Evolutionary conservation across 2,888 invertebrate species (phyloP), one percentile per base, ranked within the genome.

Genomic region (Xanthia togata): DNA sequence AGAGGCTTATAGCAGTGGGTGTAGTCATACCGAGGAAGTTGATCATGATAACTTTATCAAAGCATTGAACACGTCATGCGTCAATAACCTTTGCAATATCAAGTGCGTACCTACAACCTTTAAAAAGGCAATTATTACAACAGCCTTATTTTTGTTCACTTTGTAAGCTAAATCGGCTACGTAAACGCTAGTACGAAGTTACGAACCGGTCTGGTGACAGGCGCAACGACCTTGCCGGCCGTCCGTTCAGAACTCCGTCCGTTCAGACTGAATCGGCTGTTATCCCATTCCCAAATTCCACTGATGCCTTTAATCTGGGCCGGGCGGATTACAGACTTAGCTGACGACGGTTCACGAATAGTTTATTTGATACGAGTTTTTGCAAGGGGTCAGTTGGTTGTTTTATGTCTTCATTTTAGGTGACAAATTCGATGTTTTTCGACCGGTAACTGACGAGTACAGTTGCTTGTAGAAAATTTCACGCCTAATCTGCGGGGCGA

Each of bases 211-310:
- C 79, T 73, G 86, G 91, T 86, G 91, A 91, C 90, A 89, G 92
- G 91, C 90, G 69, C 87, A 87, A 87, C 91, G 93, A 90, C 94
- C 94, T 94, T 94, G 94, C 85, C 79, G 76, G 81, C 75, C 79
- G 86, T 86, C 83, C 88, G 41, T 38, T 38, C 38, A 38, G 38
- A 38, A 38, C 38, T 38, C 74, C 79, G 86, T 85, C 83, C 88
- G 79, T 68, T 83, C 77, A 73, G 68, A 73, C 79, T 82, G 77
- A 83, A 76, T 82, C 82, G 89, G 82, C 89, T 88, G 87, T 89
- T 90, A 90, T 91, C 89, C 91, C 90, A 91, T 91, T 92, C 91
- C 92, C 90, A 90, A 93, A 93, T 93, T 90, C 93, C 92, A 86
- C 82, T 90, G 90, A 90, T 90, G 81, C 87, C 83, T 84, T 81